phyloP scores from a whole-genome alignment of 1,140 invertebrate genomes.

The Ectropis grisescens region DNA sequence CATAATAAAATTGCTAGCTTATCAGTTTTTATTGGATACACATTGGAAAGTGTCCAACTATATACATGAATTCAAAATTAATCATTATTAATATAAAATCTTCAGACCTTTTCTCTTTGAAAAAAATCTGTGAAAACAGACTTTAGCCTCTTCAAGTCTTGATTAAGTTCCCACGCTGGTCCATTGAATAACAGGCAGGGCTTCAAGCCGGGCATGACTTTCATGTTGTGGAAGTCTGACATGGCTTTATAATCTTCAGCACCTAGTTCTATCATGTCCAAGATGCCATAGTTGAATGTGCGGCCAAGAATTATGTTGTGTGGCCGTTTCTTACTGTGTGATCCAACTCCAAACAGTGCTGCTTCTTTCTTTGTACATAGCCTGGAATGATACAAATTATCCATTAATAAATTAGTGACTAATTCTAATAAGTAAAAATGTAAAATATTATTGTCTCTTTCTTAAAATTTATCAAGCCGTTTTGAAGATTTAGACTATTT shows the following conservation, averaged over 20 bases:
- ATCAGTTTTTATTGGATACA: too few species aligned
- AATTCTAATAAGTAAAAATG: slow-evolving; percentile 1
- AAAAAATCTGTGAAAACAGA: slow-evolving; percentile 96
- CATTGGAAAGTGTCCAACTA: too few species aligned
- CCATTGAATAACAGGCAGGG: slow-evolving; percentile 95
- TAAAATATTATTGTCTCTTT: too few species aligned
- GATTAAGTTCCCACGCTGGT: slow-evolving; percentile 87
- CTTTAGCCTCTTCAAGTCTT: slow-evolving; percentile 86
- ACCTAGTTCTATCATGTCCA: slow-evolving; percentile 98
- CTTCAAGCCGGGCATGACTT: slow-evolving; percentile 87
- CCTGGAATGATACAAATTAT: slow-evolving; percentile 55
- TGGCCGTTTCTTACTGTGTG: slow-evolving; percentile 95
- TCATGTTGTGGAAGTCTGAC: slow-evolving; percentile 84
- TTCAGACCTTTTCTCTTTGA: slow-evolving; percentile 79
- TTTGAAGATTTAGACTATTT: too few species aligned
- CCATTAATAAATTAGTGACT: background rate
- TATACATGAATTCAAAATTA: too few species aligned
- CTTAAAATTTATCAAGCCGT: too few species aligned
- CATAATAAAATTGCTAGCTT: too few species aligned
- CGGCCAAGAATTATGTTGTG: slow-evolving; percentile 93
- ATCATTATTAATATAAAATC: too few species aligned
- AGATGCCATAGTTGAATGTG: slow-evolving; percentile 88
- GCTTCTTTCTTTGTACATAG: slow-evolving; percentile 90
- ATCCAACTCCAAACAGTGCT: slow-evolving; percentile 90
- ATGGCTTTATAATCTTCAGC: slow-evolving; percentile 86